Evolutionary conservation across 64 coral and sea anemone genomes (phyloP), one percentile per base, ranked within the genome.

Genomic region (Catalaphyllia jardinei): DNA sequence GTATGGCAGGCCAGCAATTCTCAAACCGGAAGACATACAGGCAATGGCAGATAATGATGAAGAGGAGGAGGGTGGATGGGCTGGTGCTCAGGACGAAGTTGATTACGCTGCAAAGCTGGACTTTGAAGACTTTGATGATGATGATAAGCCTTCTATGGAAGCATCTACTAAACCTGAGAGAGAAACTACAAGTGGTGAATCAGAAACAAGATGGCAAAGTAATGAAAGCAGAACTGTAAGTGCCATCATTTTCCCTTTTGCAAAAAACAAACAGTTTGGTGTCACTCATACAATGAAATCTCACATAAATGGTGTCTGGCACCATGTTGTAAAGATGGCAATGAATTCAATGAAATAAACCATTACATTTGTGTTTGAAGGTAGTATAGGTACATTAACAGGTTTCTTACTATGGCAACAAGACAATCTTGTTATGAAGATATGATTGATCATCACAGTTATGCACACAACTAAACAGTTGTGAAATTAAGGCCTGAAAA

Each of bases 31-130:
- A 75, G 97, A 99, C 49, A 99, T 99, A 71, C 90, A 95, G 83
- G 97, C 97, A 69, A 88, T 99, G 79, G 62, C 62, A 39, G 89
- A 91, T 62, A 88, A 95, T 69, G 97, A 99, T 67, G 97, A 99
- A 79, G 97, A 93, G 51, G 97, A 99, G 92, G 97, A 99, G 84
- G 97, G 97, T 22, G 97, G 97, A n/a, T 99, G 97, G 97, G 97
- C 97, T 85, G 94, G 93, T 67, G 97, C 94, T 30, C 97, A 99
- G 75, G 91, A 94, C 28, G 97, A 99, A 88, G 94, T 99, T 50
- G 97, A 99, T 83, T 99, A 99, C 65, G 90, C 91, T 52, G 94
- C 94, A 29, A 99, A 99, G 65, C 60, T 99, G 1, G 93, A 99
- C 57, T 99, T 99, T 95, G 97, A 99, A 76, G 97, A 99, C 88